These are phyloP conservation scores for Catajapyx aquilonaris DNA, from an alignment of 1,140 invertebrate genomes.

Conservation along the genomic window DNA sequence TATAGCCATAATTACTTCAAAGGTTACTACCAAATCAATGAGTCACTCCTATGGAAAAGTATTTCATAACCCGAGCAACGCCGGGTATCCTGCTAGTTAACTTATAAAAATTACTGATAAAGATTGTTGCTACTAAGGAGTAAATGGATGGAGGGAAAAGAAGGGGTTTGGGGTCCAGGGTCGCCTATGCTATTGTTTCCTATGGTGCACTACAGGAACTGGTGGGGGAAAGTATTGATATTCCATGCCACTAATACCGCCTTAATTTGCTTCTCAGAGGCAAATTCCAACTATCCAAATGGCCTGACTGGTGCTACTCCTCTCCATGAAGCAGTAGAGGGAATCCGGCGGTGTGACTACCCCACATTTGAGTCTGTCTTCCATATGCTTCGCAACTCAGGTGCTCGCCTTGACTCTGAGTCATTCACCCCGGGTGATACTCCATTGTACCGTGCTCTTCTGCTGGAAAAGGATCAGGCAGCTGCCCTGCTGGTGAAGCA, in stretches of 20 bases:
- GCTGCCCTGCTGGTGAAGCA: constrained; percentile 24
- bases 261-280: constrained; percentile 23
- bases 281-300: constrained; percentile 29
- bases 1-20: too few relatives aligned
- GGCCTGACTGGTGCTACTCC: constrained; percentile 30
- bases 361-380: constrained; percentile 23
- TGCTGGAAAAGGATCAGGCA: constrained; percentile 20
- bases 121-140: too few relatives aligned
- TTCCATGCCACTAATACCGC: background rate
- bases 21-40: too few relatives aligned
- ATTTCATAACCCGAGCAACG: too few relatives aligned
- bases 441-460: constrained; percentile 24
- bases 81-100: too few relatives aligned
- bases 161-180: too few relatives aligned
- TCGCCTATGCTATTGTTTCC: too few relatives aligned
- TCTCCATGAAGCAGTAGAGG: constrained; percentile 26
- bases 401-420: constrained; percentile 21
- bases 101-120: too few relatives aligned
- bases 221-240: too few relatives aligned
- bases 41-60: too few relatives aligned
- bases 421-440: constrained; percentile 25
- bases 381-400: constrained; percentile 22
- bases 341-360: constrained; percentile 13
- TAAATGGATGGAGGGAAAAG: too few relatives aligned
- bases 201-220: too few relatives aligned